Base-by-base conservation (phyloP, 2,797 vertebrate species). In the Sebastes aleutianus region DNA sequence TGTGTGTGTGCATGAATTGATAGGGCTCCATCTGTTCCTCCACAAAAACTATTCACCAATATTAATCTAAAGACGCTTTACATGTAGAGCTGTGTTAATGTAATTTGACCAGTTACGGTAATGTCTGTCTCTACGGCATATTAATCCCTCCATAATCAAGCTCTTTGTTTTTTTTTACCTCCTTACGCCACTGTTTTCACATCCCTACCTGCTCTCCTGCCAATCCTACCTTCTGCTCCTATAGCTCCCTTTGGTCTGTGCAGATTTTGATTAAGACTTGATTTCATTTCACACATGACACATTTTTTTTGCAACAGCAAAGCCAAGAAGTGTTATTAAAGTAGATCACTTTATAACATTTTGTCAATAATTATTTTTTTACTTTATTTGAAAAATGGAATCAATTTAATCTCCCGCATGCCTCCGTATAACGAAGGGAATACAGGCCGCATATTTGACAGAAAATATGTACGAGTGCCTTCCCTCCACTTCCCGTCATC, bases 401-500 rank as follows among this genome's bases (percentile, higher is more conserved):
- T 50, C 47, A 50, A 50, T 50, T 50, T 50, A 50, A 50, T 50
- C 47, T 20, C 47, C 47, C 18, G 85, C 86, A 89, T 86, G 88
- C 36, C 26, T 80, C 76, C 67, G 74, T 75, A 43, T 43, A 78
- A 70, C 66, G 29, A 85, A 91, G 77, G 69, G 70, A 65, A 74
- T 72, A 79, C 57, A 31, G 24, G 76, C 58, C 93, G 91, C 93
- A 94, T 95, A 95, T 95, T 94, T 93, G 68, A 78, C 14, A 69
- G n/a, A 22, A 93, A 94, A 95, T 93, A 95, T 94, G 92, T 94
- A 91, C 36, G 68, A 85, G 86, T 87, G 87, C 86, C 90, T 91
- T 90, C 90, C 93, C 91, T 86, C 85, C 80, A 84, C 87, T 84
- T 91, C 91, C 92, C 90, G 14, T 91, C 88, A 92, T 91, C 80